phyloP scores from a whole-genome alignment of 2,113 vertebrate species.

The Cyprinus carpio region DNA sequence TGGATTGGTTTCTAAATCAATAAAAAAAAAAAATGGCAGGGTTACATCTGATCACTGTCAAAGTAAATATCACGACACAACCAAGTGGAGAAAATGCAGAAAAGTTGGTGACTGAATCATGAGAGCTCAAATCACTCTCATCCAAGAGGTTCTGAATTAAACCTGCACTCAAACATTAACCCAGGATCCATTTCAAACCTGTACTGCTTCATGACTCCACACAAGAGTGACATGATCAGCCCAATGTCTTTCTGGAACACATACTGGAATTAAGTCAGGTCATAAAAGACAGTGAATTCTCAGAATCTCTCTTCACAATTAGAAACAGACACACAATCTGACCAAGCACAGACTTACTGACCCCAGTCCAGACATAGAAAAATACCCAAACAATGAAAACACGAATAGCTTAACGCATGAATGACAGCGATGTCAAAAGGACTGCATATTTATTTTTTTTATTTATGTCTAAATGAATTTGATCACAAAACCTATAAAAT shows the following conservation, averaged over 20 bases:
- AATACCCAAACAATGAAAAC: conserved; percentile 11
- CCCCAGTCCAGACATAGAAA: conserved; percentile 8
- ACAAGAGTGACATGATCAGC: conserved; percentile 11
- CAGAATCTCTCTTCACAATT: conserved; percentile 25
- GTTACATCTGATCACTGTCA: conserved; percentile 8
- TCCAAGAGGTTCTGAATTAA: not conserved
- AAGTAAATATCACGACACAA: not conserved
- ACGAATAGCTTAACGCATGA: not conserved
- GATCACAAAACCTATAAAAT: not conserved
- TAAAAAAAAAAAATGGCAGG: not conserved
- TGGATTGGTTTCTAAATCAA: conserved; percentile 14
- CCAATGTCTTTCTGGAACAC: not conserved
- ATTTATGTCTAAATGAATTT: not conserved
- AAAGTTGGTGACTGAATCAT: not conserved
- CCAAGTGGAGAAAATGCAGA: not conserved
- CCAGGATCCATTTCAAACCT: not conserved
- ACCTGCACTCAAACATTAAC: not conserved
- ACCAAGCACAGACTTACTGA: conserved; percentile 19
- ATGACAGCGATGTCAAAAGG: not conserved
- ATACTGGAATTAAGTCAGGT: conserved; percentile 15
- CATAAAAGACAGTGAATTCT: conserved; percentile 19
- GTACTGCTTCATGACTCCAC: not conserved
- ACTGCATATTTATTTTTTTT: not conserved
- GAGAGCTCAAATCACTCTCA: not conserved
- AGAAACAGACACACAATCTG: conserved; percentile 30